Evolutionary conservation across 2,888 invertebrate species (phyloP).

Genomic region (Malacosoma neustria): DNA sequence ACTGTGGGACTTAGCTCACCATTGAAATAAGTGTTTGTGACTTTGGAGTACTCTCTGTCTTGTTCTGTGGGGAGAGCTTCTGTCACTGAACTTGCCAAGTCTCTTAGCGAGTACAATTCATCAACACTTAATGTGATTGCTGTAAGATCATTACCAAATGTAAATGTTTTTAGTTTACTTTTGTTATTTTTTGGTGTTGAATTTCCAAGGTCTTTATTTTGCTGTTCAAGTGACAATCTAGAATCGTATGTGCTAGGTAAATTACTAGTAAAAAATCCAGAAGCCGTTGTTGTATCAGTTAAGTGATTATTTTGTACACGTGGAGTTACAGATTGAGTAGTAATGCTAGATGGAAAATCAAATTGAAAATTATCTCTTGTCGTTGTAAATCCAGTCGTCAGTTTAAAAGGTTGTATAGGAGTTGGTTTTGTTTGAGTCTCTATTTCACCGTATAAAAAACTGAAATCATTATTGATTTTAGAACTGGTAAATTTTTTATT

Average conservation of each 20-base stretch:
- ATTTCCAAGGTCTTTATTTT: too few relatives aligned
- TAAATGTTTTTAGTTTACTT: neutral
- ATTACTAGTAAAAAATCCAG: neutral
- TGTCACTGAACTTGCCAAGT: neutral
- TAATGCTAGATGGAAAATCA: neutral
- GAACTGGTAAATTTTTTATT: neutral
- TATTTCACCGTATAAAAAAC: too few relatives aligned
- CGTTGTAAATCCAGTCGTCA: neutral
- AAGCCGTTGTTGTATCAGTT: neutral
- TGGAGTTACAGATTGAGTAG: neutral
- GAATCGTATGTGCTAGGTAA: neutral
- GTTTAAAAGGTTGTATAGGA: neutral
- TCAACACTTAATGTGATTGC: constrained; percentile 2
- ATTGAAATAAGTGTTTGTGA: neutral
- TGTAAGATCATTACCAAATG: neutral
- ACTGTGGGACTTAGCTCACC: neutral
- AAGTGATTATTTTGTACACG: neutral
- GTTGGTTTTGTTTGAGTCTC: neutral
- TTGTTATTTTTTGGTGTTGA: neutral
- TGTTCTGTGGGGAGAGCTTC: neutral
- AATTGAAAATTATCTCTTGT: neutral
- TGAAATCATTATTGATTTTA: neutral
- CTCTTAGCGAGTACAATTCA: neutral
- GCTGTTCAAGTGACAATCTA: too few relatives aligned
- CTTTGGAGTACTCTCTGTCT: neutral